Conservation (phyloP, 2,113 vertebrate species). For the Poecilia latipinna region DNA sequence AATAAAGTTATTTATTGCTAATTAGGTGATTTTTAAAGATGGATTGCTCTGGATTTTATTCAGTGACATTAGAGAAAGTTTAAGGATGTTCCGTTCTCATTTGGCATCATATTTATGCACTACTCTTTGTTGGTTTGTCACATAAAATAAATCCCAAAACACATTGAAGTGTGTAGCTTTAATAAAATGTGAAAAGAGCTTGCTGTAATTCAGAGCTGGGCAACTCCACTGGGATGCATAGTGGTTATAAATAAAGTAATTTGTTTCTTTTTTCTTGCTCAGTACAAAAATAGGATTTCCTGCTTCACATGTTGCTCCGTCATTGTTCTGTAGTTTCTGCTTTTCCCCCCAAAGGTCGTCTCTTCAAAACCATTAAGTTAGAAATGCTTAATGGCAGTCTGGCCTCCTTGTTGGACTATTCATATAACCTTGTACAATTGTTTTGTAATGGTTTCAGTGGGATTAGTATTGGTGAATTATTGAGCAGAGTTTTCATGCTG, state of each 20-base stretch:
- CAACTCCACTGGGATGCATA: slow-evolving; percentile 49
- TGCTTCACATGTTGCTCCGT: slow-evolving; percentile 26
- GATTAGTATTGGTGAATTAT: slow-evolving; percentile 33
- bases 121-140: too few relatives aligned
- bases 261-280: too few relatives aligned
- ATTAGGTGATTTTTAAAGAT: too few relatives aligned
- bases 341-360: not conserved
- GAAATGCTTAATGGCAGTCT: not conserved
- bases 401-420: not conserved
- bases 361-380: not conserved
- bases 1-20: too few relatives aligned
- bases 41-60: too few relatives aligned
- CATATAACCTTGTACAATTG: not conserved
- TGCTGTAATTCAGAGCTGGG: slow-evolving; percentile 18
- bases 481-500: slow-evolving; percentile 14
- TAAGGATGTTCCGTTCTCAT: too few relatives aligned
- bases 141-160: too few relatives aligned
- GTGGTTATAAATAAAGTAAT: too few relatives aligned
- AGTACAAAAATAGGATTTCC: slow-evolving; percentile 18
- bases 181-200: too few relatives aligned
- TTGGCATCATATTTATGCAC: too few relatives aligned
- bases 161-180: too few relatives aligned
- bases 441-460: slow-evolving; percentile 25
- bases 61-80: too few relatives aligned
- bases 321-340: not conserved